Evolutionary conservation across 2,888 invertebrate species (phyloP), one percentile per base, ranked within the genome.

Genomic region (Drosophila conformis): DNA sequence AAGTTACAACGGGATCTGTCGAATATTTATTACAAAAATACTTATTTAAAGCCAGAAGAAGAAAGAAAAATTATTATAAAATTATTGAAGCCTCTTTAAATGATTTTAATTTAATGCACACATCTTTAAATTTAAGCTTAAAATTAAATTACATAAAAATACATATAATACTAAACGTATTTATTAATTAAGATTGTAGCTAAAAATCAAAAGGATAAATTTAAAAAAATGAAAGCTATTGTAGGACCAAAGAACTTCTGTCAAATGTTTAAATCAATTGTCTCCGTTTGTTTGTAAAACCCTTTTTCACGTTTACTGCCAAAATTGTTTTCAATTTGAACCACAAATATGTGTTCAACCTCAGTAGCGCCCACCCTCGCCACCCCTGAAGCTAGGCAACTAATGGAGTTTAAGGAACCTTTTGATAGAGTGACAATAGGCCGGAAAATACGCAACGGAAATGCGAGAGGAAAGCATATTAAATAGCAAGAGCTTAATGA

Each of bases 401-500:
- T 59, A 66, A 51, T 73, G 74, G 68, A 69, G 69, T 68, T 82
- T 70, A 66, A 64, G 72, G 69, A 85, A 75, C 76, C 72, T 73
- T 27, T 73, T 76, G 77, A 78, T 80, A 80, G 79, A 89, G 76
- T 81, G 89, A 87, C 87, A 87, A 87, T 73, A 52, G 82, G 65
- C 67, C 62, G 65, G 64, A 69, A 80, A 78, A 69, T 70, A 72
- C 72, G 66, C 66, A 74, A 53, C 63, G 80, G 78, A 90, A 86
- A 79, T 84, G 76, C 68, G 68, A 42, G 67, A 64, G 63, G 59
- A 73, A 74, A 90, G 81, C 87, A 73, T 90, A 90, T 88, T 89
- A 85, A 90, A 90, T 80, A 78, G 74, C 78, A 76, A 72, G 82
- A 83, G 89, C 81, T 89, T 90, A 88, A 88, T 88, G 88, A 89